Evolutionary conservation across 2,888 invertebrate species (phyloP).

Genomic region (Leistus spinibarbis): DNA sequence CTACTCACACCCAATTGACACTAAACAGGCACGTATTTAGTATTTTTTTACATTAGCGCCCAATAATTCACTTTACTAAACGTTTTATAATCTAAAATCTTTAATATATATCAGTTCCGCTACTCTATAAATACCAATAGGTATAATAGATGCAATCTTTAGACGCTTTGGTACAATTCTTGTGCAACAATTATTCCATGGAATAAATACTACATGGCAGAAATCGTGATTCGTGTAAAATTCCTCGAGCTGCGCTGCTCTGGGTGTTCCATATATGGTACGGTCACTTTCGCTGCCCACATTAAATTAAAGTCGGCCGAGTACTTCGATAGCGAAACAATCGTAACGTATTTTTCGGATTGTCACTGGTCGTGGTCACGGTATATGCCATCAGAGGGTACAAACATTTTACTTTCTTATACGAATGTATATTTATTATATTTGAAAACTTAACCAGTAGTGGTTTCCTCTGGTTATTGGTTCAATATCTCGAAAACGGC

Average conservation of each 20-base stretch:
- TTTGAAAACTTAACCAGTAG: too few species aligned
- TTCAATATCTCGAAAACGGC: too few species aligned
- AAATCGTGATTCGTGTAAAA: background rate
- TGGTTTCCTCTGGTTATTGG: too few species aligned
- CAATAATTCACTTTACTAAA: too few species aligned
- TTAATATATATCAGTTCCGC: too few species aligned
- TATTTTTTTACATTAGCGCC: background rate
- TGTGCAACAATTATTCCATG: background rate
- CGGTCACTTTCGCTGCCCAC: background rate
- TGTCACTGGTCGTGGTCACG: background rate
- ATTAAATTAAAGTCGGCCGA: background rate
- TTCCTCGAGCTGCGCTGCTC: background rate
- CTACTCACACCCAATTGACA: background rate
- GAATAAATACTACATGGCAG: background rate
- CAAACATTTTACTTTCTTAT: background rate
- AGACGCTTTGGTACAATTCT: background rate
- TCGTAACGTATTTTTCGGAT: background rate
- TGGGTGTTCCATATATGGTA: background rate
- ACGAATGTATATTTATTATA: too few species aligned
- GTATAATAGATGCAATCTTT: background rate
- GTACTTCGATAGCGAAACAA: background rate
- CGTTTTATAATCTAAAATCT: too few species aligned
- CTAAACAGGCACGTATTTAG: background rate
- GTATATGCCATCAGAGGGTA: background rate
- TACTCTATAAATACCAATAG: too few species aligned